Base-by-base conservation (phyloP, 1,140 invertebrate genomes). In the Solenopsis fugax region DNA sequence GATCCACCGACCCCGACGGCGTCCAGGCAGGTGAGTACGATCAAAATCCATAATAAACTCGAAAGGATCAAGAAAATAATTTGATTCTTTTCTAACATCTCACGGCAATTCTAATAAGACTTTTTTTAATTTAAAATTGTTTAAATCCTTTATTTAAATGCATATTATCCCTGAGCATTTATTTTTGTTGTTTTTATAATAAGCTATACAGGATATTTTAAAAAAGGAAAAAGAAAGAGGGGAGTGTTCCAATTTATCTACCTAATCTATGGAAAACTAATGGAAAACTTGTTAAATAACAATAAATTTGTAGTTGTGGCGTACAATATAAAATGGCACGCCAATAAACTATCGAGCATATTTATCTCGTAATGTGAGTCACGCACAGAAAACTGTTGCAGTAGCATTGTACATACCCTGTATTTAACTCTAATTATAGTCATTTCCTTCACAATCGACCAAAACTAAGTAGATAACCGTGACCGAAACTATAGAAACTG, bases 1-100 rank as follows among this genome's bases (percentile, higher is more conserved):
- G 94, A 93, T 60, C 88, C 93, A 16, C 75, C 89, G 0, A 94
- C 93, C 0, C 92, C 92, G 6, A 93, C 90, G 67, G 92, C 92
- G 24, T 93, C 94, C 1, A 93, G 93, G 89, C 94, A 94, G 94
- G 93, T 94, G 85, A 21, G 86, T 76, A n/a, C 18, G 13, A 6
- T 58, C 21, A 7, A 34, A 29, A 24, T 10, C 13, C 24, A 0
- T 24, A 29, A n/a, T 13, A 21, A 56, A 34, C 13, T 24, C 5
- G 13, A 60, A 58, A 6, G 10, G 12, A 18, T n/a, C 21, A 54
- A 9, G 6, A 29, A 29, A 34, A 45, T 1, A 34, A 54, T 0
- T 45, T 21, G 21, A 21, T 3, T 6, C 67, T 54, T 67, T 24
- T 37, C 12, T 13, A 24, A 48, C 16, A 24, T 10, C 52, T 12